Conservation (phyloP, 2,888 invertebrate species). For the Coelopa pilipes region DNA sequence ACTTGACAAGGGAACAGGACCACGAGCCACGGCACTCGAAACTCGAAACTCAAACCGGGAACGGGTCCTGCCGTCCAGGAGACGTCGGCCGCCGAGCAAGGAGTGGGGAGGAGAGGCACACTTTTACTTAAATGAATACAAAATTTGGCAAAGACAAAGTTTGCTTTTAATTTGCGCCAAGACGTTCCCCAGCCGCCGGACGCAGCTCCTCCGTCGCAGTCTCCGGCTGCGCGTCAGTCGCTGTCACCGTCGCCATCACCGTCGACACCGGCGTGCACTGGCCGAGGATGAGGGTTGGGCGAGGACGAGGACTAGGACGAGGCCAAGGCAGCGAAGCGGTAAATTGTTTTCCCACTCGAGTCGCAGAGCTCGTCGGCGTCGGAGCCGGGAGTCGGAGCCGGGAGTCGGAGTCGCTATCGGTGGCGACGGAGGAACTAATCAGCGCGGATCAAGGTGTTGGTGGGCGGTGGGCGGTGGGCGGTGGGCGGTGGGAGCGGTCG, state of each 20-base stretch:
- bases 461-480: background rate
- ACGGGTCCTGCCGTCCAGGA: too few species aligned
- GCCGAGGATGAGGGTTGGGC: constrained; percentile 26
- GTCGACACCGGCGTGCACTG: background rate
- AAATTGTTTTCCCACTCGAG: constrained; percentile 42
- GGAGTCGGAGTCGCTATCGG: too few species aligned
- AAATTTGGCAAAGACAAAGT: constrained; percentile 54
- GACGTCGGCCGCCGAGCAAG: too few species aligned
- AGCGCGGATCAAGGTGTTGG: background rate
- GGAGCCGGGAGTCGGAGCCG: background rate
- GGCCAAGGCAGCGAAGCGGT: constrained; percentile 45
- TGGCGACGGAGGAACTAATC: background rate
- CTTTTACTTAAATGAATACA: constrained; percentile 55
- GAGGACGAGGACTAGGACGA: constrained; percentile 2
- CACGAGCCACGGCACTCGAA: too few species aligned
- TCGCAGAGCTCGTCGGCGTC: background rate
- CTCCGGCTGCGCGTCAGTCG: background rate
- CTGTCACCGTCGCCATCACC: background rate
- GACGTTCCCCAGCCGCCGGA: constrained; percentile 24
- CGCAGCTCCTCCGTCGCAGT: too few species aligned
- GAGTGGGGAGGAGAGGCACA: constrained; percentile 15
- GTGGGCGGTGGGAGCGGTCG: background rate
- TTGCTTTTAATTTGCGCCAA: constrained; percentile 53
- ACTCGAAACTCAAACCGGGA: too few species aligned
- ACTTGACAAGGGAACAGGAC: background rate